Conservation (phyloP, 2,797 vertebrate genomes). For the Loriculus beryllinus region DNA sequence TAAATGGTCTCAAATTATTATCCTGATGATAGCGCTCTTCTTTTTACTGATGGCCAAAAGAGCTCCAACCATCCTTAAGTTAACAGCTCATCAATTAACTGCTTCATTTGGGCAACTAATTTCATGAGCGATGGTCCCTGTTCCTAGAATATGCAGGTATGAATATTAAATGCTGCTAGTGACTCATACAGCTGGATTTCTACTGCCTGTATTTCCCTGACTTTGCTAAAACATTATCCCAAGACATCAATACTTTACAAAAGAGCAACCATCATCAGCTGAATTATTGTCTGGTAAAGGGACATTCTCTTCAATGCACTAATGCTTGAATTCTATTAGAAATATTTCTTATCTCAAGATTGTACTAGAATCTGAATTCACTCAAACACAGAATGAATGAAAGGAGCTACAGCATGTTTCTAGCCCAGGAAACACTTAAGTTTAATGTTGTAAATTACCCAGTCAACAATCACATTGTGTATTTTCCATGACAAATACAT, state of each 20-base stretch:
- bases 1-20: background rate
- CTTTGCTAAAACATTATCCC: constrained; percentile 4
- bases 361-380: background rate
- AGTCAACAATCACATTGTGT: background rate
- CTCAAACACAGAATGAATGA: background rate
- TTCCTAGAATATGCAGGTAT: constrained; percentile 45
- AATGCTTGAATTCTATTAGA: background rate
- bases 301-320: background rate
- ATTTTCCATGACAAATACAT: background rate
- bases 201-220: constrained; percentile 17
- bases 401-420: background rate
- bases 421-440: background rate
- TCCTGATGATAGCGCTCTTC: background rate
- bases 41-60: background rate
- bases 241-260: constrained; percentile 8
- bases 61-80: background rate
- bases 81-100: constrained; percentile 54
- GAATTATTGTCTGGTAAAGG: background rate
- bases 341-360: background rate
- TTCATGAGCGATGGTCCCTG: constrained; percentile 53
- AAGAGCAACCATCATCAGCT: background rate
- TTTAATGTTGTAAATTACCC: background rate
- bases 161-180: constrained; percentile 44
- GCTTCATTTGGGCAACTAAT: constrained; percentile 44
- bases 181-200: constrained; percentile 35